Evolutionary conservation across 2,797 vertebrate genomes (phyloP).

Genomic region (Bradypodion pumilum): DNA sequence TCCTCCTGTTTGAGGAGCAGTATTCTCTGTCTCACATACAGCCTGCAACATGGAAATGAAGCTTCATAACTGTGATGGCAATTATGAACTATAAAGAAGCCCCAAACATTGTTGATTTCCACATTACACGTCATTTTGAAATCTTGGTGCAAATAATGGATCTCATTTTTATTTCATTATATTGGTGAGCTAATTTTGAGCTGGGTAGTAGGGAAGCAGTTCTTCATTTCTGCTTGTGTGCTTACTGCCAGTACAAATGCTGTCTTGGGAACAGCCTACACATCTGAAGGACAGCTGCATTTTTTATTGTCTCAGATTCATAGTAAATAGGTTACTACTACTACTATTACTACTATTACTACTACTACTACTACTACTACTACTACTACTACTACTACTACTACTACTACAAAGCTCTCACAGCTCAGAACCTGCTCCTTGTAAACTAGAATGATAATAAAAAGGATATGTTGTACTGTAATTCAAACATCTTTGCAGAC

Average conservation of each 20-base stretch:
- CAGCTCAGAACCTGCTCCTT: background rate
- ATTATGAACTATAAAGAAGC: background rate
- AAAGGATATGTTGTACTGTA: background rate
- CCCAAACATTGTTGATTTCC: background rate
- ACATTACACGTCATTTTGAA: background rate
- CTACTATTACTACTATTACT: too few relatives aligned
- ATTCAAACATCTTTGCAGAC: background rate
- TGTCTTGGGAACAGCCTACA: background rate
- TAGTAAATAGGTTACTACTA: background rate
- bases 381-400: too few relatives aligned
- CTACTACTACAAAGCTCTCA: background rate
- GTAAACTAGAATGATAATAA: background rate
- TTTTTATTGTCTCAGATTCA: background rate
- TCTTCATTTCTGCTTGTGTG: constrained; percentile 10
- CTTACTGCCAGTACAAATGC: background rate
- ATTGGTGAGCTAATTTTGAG: background rate
- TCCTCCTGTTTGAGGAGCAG: background rate
- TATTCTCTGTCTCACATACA: background rate
- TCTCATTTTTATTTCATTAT: background rate
- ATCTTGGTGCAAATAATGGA: background rate
- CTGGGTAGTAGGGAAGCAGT: background rate
- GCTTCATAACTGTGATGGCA: too few relatives aligned
- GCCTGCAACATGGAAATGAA: too few relatives aligned
- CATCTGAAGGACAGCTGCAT: background rate
- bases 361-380: background rate